Percentiles rank a stretch among this genome's conserved stretches.
Conservation (phyloP, 2,113 vertebrate genomes). For the Engraulis encrasicolus region DNA sequence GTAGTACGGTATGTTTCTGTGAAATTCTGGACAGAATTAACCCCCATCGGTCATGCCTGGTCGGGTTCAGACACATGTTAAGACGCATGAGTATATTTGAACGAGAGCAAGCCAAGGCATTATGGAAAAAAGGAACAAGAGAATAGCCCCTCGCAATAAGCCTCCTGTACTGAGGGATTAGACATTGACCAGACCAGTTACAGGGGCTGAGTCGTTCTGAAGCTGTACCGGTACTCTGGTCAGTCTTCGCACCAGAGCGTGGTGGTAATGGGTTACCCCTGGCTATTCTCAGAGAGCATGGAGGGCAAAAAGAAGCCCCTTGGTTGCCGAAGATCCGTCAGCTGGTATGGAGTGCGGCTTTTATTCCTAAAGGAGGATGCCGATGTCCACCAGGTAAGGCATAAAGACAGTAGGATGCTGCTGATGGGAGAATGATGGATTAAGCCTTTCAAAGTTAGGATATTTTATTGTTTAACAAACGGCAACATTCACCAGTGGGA, state of each 20-base stretch:
- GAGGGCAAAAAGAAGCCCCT: slow-evolving; percentile 44
- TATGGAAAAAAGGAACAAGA: not conserved
- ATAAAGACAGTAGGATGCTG: not conserved
- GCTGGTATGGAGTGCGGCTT: slow-evolving; percentile 55
- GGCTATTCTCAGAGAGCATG: slow-evolving; percentile 24
- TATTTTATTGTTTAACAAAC: too few relatives aligned
- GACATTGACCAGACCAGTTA: not conserved
- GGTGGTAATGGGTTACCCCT: slow-evolving; percentile 46
- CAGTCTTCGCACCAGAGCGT: not conserved
- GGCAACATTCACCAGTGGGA: too few relatives aligned
- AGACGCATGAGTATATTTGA: not conserved
- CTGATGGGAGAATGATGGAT: not conserved
- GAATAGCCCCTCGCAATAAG: not conserved
- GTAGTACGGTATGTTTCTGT: slow-evolving; percentile 25
- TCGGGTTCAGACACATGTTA: not conserved
- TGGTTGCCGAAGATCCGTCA: slow-evolving; percentile 54
- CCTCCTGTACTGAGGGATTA: not conserved
- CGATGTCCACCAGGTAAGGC: slow-evolving; percentile 44
- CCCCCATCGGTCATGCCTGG: not conserved
- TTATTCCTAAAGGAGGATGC: slow-evolving; percentile 55
- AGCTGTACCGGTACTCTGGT: not conserved
- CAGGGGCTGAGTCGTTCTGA: not conserved
- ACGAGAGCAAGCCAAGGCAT: not conserved
- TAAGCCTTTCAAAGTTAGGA: too few relatives aligned
- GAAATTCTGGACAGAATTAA: too few relatives aligned